phyloP scores from a whole-genome alignment of 2,797 vertebrate genomes.

The Hydrocynus forskahlii region DNA sequence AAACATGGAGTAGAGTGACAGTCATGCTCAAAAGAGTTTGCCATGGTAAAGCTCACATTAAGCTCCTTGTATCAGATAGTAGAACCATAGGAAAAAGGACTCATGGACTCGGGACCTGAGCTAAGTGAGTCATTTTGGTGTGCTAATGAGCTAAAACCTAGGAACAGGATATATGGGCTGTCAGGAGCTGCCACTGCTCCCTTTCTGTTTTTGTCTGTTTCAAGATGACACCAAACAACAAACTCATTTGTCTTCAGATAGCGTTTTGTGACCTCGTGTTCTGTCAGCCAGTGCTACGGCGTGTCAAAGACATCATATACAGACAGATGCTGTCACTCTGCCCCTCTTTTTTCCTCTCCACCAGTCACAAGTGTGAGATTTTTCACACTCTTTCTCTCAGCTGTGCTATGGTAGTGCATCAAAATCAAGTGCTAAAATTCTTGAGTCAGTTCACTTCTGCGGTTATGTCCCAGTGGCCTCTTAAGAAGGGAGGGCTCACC shows the following conservation, averaged over 20 bases:
- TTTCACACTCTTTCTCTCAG: constrained; percentile 25
- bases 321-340: constrained; percentile 17
- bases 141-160: neutral
- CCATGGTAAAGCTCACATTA: neutral
- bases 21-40: neutral
- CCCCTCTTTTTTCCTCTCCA: constrained; percentile 18
- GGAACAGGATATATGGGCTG: constrained; percentile 19
- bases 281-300: neutral
- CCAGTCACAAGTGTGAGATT: constrained; percentile 26
- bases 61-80: neutral
- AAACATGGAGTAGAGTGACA: neutral
- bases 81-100: neutral
- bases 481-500: neutral
- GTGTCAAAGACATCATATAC: constrained; percentile 21
- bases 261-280: constrained; percentile 36
- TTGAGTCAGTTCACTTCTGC: neutral
- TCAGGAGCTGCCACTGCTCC: constrained; percentile 13
- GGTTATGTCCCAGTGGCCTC: neutral
- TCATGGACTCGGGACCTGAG: neutral
- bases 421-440: constrained; percentile 7
- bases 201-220: constrained; percentile 33
- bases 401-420: neutral
- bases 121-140: constrained; percentile 1
- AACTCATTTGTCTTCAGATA: constrained; percentile 46
- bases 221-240: constrained; percentile 25